Base-by-base conservation (phyloP, 2,797 vertebrate species). In the Prionace glauca region DNA sequence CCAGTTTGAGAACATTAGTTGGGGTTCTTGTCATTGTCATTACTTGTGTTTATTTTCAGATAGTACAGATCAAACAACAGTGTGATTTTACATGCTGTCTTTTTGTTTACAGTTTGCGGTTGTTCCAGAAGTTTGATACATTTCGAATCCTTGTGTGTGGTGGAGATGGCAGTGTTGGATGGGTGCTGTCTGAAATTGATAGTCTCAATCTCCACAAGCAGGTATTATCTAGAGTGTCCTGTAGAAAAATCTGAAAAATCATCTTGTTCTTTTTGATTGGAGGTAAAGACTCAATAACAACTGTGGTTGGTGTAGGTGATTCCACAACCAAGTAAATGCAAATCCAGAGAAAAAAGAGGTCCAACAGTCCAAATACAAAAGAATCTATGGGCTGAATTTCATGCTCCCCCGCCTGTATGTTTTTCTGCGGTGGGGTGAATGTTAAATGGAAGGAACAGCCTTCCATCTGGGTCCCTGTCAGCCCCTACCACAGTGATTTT, bases 81-180 rank as follows among this genome's bases (percentile, higher is more conserved):
- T 92, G 87, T 92, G n/a, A 92, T 41, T 90, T 74, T 72, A 88
- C 9, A 29, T 36, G 96, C 95, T 95, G 96, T 95, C 96, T 81
- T 84, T 50, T 96, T 96, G 69, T 97, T 60, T 95, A 20, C 97
- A 99, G 99, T 96, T 97, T 99, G 96, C 98, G 99, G 74, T 97
- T 99, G 96, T 99, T 99, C 97, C 99, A 99, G 98, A 99, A 99
- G 97, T 99, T 99, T 60, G 98, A 99, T 96, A 99, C 99, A 0
- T 99, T 99, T 97, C 98, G 99, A 96, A 99, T 99, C 97, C 97
- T 99, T 96, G 99, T 99, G 91, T 99, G 99, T 94, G 99, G 99
- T 94, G 99, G 99, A 60, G 99, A 99, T 0, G 99, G 99, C 96
- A 99, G 99, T 24, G 99, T 99, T 4, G 99, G 99, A 96, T 99